phyloP scores from a whole-genome alignment of 2,888 invertebrate species.

The Endomychus coccineus region DNA sequence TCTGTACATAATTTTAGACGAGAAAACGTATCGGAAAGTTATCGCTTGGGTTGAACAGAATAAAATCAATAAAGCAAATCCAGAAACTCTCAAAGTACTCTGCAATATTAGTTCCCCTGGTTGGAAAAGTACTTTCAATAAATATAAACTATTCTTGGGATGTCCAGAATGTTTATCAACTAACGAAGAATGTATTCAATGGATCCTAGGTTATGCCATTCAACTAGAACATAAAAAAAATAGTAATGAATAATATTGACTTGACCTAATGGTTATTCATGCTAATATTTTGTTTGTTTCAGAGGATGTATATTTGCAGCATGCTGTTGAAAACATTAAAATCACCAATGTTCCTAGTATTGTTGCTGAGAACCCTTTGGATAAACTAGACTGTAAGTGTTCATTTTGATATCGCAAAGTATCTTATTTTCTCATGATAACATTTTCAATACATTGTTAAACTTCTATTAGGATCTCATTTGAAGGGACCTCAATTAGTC shows the following conservation, averaged over 20 bases:
- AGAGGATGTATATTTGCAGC: constrained; percentile 64
- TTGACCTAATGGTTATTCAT: constrained; percentile 2
- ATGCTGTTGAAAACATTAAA: constrained; percentile 56
- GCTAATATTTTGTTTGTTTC: constrained; percentile 33
- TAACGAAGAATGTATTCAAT: constrained; percentile 67
- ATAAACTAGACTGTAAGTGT: constrained; percentile 79
- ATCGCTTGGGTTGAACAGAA: constrained; percentile 91
- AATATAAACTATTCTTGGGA: constrained; percentile 68
- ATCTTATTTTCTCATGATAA: too few relatives aligned
- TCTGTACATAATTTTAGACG: constrained; percentile 53
- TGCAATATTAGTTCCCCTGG: constrained; percentile 56
- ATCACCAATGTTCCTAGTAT: constrained; percentile 60
- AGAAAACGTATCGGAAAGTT: constrained; percentile 68
- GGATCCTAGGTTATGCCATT: constrained; percentile 79
- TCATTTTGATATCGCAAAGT: too few relatives aligned
- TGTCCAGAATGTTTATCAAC: constrained; percentile 59
- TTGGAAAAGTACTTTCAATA: constrained; percentile 66
- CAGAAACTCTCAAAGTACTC: constrained; percentile 70
- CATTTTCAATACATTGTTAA: too few relatives aligned
- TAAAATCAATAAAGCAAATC: constrained; percentile 80
- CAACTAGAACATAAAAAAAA: constrained; percentile 77
- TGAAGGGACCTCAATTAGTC: too few relatives aligned
- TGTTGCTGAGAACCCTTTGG: constrained; percentile 73
- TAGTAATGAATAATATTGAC: constrained; percentile 44
- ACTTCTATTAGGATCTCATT: too few relatives aligned